A percentile compares a stretch with the other conserved stretches of the same genome.
Evolutionary conservation across 2,113 vertebrate genomes (phyloP).

Genomic region (Tyto alba): DNA sequence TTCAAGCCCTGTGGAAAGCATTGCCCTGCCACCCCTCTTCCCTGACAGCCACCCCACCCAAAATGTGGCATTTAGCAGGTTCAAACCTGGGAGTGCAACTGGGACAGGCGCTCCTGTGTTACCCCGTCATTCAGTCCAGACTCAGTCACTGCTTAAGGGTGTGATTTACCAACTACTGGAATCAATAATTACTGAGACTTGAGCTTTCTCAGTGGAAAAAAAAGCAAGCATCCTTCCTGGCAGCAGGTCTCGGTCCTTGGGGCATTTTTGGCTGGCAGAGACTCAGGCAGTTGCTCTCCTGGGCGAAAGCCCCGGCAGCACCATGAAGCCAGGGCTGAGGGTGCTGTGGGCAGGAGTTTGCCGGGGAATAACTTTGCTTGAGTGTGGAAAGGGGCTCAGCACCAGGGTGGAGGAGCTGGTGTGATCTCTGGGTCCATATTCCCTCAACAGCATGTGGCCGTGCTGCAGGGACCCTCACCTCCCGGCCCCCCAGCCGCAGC

Average conservation of each 20-base stretch:
- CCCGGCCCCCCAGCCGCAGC: neutral
- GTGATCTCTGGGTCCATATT: neutral
- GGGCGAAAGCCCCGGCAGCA: neutral
- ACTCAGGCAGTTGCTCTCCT: neutral
- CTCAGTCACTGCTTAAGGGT: neutral
- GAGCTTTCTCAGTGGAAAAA: neutral
- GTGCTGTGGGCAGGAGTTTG: neutral
- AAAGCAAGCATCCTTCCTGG: neutral
- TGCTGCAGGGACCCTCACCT: neutral
- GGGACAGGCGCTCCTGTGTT: neutral
- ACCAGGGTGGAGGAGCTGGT: neutral
- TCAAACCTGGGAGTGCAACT: neutral
- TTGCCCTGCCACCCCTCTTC: neutral
- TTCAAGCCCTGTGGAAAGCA: neutral
- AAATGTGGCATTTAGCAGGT: neutral
- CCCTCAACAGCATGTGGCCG: rapidly evolving
- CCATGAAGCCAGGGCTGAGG: neutral
- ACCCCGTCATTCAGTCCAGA: neutral
- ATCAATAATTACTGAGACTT: neutral
- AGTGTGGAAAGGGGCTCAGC: neutral
- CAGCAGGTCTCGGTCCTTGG: neutral
- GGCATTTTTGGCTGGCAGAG: neutral
- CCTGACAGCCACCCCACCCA: rapidly evolving
- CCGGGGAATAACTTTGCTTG: neutral
- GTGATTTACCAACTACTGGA: neutral